phyloP scores from a whole-genome alignment of 2,888 invertebrate species.

The Tricholauxania praeusta region DNA sequence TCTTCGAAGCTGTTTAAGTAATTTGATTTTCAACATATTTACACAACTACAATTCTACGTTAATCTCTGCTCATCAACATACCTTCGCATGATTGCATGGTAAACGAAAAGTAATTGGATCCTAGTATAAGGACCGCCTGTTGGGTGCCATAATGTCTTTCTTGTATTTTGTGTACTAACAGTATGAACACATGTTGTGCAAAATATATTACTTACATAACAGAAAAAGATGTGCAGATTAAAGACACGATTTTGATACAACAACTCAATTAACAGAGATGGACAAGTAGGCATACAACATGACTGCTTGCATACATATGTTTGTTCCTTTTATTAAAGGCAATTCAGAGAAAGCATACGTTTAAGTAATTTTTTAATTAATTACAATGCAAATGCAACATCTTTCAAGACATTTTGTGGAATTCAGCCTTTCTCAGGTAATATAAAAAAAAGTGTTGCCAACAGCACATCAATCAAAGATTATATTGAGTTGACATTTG shows the following conservation, averaged over 20 bases:
- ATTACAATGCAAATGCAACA: background rate
- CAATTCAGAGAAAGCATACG: background rate
- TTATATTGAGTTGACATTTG: slow-evolving; percentile 5
- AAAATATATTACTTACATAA: slow-evolving; percentile 14
- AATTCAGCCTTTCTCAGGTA: background rate
- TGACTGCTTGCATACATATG: too few relatives aligned
- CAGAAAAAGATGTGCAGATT: background rate
- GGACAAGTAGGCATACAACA: background rate
- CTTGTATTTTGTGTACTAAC: background rate
- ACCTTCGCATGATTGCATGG: background rate
- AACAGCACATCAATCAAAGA: slow-evolving; percentile 14
- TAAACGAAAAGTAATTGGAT: slow-evolving; percentile 22
- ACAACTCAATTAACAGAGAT: background rate
- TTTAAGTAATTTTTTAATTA: slow-evolving; percentile 1
- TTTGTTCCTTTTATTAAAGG: too few relatives aligned
- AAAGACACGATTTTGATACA: background rate
- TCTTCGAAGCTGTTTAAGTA: background rate
- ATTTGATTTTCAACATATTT: background rate
- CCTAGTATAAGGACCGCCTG: slow-evolving; percentile 23
- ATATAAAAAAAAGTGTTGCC: background rate
- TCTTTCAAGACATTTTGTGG: background rate
- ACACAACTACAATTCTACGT: background rate
- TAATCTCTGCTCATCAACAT: background rate
- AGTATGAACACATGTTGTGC: slow-evolving; percentile 13
- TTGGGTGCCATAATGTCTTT: background rate